Evolutionary conservation across 1,140 invertebrate genomes (phyloP), one percentile per base, ranked within the genome.

Genomic region (Aphidius gifuensis): DNA sequence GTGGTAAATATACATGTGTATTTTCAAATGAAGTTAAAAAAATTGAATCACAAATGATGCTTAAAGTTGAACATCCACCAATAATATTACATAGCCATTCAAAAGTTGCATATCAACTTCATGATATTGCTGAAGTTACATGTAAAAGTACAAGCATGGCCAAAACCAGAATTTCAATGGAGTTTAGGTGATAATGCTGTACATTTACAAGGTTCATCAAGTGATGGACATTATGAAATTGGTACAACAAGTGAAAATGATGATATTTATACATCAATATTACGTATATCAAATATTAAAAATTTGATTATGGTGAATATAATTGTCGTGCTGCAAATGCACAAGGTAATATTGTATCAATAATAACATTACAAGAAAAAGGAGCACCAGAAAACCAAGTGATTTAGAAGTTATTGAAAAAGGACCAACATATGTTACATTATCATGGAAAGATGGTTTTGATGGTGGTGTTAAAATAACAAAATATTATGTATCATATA

Each of bases 101-200:
- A 62, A 93, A 94, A 79, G 93, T 96, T 0, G 94, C 94, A 5
- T 94, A 89, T 67, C 92, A 95, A 74, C 73, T 93, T 3, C 81
- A 85, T 9, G 92, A 96, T 73, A 90, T 86, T 0, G 94, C 93
- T 0, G 87, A 92, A 74, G 88, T 97, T 8, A 84, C 89, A 4
- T 97, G 94, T 76, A 87, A 90, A n/a, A 72, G 92, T 96, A 4
- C 92, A 94, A 74, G 92, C 94, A 0, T 96, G 93, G 79, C 94
- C 94, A 0, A 90, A 91, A 71, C 93, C 93, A 0, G 91, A 92
- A 71, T 96, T 96, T 76, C 92, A 95, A 68, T 97, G 94, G 94
- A 92, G 86, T 65, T 94, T 87, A 66, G 88, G 87, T 6, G 86
- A 85, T 0, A 91, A 91, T 71, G 80, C 83, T 0, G 86, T 88